Evolutionary conservation across 2,113 vertebrate species (phyloP), one percentile per base, ranked within the genome.

Genomic region (Pseudopipra pipra): DNA sequence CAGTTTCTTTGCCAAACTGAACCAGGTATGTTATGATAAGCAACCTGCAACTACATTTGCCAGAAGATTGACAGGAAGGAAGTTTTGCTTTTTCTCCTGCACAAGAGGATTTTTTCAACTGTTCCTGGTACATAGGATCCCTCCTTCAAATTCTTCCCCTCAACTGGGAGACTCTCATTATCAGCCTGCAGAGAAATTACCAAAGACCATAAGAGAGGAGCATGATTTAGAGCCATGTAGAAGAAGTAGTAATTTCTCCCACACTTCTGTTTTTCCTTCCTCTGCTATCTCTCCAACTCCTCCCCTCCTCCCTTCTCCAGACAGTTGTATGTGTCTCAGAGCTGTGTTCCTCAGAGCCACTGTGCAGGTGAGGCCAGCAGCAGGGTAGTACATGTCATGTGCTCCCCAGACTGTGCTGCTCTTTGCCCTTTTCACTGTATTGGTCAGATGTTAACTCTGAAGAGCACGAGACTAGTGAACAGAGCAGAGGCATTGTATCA

Each of bases 321-420:
- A 43, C 25, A 28, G 25, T 16, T 41, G 4, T 47, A 18, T 31
- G 7, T 65, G 14, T 39, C 30, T 76, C 85, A 62, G 62, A 85
- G 31, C 27, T 85, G 52, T 56, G 35, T 46, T 78, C 59, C 56
- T 85, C 25, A 46, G 55, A 81, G 65, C 33, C 75, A 55, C 33
- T 0, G 0, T n/a, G 49, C 28, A 72, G 8, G 22, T 54, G 58
- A 39, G 30, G 58, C 73, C 72, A 70, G 44, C 39, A 43, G 35
- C 37, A 58, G 61, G 27, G 18, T 33, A 16, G 27, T 51, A n/a
- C 18, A 5, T 14, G 14, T 13, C 35, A 2, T 7, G 22, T 59
- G 49, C 43, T 68, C 8, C 16, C 12, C 16, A 49, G 63, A 21
- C 30, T 2, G 0, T 72, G 47, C 78, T 80, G 30, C 14, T 74